Conservation (phyloP, 2,888 invertebrate species). For the Drosophila dives region DNA sequence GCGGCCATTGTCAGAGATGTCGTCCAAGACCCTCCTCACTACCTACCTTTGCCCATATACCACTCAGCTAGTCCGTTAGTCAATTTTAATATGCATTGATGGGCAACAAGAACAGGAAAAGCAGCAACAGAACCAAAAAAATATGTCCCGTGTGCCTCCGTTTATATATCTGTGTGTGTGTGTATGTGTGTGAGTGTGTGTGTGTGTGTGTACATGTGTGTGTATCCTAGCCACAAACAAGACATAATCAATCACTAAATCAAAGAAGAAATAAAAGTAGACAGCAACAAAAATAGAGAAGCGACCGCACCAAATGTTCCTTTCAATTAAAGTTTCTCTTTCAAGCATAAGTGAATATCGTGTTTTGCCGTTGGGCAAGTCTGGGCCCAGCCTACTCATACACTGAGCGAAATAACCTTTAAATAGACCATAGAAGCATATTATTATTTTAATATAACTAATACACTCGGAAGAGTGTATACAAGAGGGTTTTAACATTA, state of each 20-base stretch:
- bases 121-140: constrained; percentile 39
- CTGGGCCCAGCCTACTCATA: constrained; percentile 1
- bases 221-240: constrained; percentile 57
- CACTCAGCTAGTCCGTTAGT: constrained; percentile 49
- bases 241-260: constrained; percentile 77
- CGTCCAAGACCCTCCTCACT: constrained; percentile 10
- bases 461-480: too few relatives aligned
- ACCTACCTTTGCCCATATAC: background rate
- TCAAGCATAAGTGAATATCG: constrained; percentile 32
- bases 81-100: constrained; percentile 50
- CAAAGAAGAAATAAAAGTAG: constrained; percentile 28
- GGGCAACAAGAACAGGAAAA: constrained; percentile 32
- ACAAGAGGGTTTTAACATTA: background rate
- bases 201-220: constrained; percentile 25
- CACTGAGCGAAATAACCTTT: background rate
- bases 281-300: constrained; percentile 1
- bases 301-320: constrained; percentile 60
- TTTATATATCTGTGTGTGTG: constrained; percentile 13
- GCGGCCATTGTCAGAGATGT: constrained; percentile 59
- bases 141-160: constrained; percentile 37
- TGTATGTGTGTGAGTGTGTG: constrained; percentile 4
- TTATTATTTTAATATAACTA: background rate
- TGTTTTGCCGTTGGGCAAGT: background rate
- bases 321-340: constrained; percentile 76
- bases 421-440: background rate